Evolutionary conservation across 2,888 invertebrate species (phyloP), one percentile per base, ranked within the genome.

Genomic region (Rhabditoides inermis): DNA sequence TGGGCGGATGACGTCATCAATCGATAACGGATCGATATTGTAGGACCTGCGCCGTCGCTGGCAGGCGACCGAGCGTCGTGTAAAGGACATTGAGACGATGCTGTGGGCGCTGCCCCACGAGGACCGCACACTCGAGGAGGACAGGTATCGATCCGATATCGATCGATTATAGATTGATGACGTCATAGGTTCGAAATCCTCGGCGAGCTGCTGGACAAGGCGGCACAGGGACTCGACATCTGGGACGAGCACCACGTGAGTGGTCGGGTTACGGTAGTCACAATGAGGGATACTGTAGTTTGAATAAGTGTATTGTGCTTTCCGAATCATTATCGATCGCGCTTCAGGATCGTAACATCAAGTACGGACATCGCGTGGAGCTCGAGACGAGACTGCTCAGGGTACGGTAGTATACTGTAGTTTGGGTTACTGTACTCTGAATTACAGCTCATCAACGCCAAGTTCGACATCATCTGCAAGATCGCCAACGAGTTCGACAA

Each of bases 171-270:
- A 4, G 41, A 23, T 35, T 10, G 22, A 25, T 12, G 5, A 41
- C 35, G 37, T 12, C 7, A 32, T 28, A 53, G 59, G 18, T 62
- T 64, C 41, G 70, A 72, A 55, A 72, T 71, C 39, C 54, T 71
- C 25, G 60, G 61, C 35, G 70, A 72, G 48, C 53, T 72, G 27
- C 58, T 72, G 37, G 72, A 72, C 57, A 72, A 72, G 55, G 63
- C 66, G 15, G 61, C 59, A 30, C 69, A 72, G 48, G 70, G 65
- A 23, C 58, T 72, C 44, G 70, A 72, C 52, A 69, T 72, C 56
- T 61, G 60, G 58, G 70, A 72, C 45, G 70, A 70, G 48, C 72
- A 72, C 51, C 55, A 52, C 58, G 68, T 61, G 37, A 48, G 55
- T 48, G n/a, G n/a, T n/a, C n/a, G n/a, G n/a, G n/a, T n/a, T n/a